Evolutionary conservation across 1,140 invertebrate genomes (phyloP).

Genomic region (Chironomus tepperi): DNA sequence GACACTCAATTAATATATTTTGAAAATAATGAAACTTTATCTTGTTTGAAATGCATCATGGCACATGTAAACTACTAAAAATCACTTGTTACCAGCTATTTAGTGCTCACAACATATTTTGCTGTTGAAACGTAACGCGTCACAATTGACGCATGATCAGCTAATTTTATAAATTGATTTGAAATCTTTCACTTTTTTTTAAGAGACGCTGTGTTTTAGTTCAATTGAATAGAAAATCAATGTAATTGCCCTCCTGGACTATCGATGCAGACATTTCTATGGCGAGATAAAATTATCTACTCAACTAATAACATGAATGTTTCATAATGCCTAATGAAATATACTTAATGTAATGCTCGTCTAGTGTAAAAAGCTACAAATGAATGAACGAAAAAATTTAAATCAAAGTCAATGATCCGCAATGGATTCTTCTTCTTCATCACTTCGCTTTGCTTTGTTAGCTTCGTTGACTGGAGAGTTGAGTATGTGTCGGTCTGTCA

Average conservation of each 20-base stretch:
- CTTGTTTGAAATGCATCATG: no score
- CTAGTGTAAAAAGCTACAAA: neutral
- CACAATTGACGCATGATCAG: slow-evolving; percentile 6
- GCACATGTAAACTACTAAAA: neutral
- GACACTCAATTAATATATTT: no score
- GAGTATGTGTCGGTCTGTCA: no score
- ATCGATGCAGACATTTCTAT: neutral
- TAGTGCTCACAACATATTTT: neutral
- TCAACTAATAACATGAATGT: slow-evolving; percentile 7
- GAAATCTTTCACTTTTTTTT: neutral
- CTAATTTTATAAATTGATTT: neutral
- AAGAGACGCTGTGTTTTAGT: no score
- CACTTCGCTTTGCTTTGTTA: neutral
- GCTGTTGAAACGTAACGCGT: neutral
- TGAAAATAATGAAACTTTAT: no score
- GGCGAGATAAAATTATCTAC: slow-evolving; percentile 9
- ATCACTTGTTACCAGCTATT: neutral
- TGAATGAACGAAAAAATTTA: slow-evolving; percentile 8
- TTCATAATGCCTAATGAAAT: neutral
- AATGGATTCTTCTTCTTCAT: neutral
- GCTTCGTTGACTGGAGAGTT: no score
- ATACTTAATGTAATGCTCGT: neutral
- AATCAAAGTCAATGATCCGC: slow-evolving; percentile 23
- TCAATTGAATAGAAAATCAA: no score
- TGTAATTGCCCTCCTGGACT: no score